Evolutionary conservation across 2,888 invertebrate genomes (phyloP).

Genomic region (Tuberolachnus salignus): DNA sequence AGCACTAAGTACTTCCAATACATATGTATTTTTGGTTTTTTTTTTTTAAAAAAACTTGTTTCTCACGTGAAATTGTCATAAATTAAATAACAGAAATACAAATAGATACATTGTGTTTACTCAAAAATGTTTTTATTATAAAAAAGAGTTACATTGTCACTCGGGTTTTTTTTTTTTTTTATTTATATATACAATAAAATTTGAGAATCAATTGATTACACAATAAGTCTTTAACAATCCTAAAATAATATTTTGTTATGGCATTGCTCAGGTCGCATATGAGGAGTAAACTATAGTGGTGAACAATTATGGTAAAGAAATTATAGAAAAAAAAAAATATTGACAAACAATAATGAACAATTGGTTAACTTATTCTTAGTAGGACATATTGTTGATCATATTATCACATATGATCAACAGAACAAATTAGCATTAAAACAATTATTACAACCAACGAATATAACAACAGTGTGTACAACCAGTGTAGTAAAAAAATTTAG

Average conservation of each 20-base stretch:
- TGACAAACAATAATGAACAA: background rate
- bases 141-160: background rate
- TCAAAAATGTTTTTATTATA: conserved; percentile 12
- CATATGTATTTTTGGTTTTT: background rate
- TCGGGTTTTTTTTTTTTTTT: background rate
- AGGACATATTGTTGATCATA: conserved; percentile 20
- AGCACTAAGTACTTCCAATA: conserved; percentile 6
- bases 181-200: conserved; percentile 26
- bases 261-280: conserved; percentile 2
- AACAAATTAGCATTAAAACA: conserved; percentile 6
- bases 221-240: no score
- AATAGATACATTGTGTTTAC: conserved; percentile 39
- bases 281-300: no score
- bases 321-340: conserved; percentile 20
- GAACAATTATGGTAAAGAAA: conserved; percentile 11
- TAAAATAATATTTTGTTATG: background rate
- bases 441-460: conserved; percentile 26
- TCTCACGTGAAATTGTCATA: background rate
- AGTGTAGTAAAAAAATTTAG: no score
- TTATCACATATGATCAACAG: background rate
- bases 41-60: no score
- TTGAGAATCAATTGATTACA: background rate
- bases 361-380: conserved; percentile 15
- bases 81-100: conserved; percentile 1
- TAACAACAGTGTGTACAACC: conserved; percentile 10